Percentiles rank a stretch among this genome's conserved stretches.
phyloP scores from a whole-genome alignment of 2,797 vertebrate species.

The Avahi laniger region DNA sequence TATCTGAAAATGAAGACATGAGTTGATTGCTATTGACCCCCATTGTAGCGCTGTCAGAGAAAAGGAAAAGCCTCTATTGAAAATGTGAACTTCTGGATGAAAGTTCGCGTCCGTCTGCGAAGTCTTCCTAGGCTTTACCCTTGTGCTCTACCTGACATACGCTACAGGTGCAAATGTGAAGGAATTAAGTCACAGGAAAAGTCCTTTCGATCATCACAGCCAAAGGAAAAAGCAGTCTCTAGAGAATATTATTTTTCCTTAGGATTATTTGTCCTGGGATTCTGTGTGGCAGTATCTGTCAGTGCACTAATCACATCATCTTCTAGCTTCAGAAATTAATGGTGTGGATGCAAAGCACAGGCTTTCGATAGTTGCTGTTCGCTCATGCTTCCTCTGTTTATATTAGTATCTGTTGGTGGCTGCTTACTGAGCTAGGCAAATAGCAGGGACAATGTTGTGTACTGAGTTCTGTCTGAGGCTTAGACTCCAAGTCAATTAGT shows the following conservation, averaged over 20 bases:
- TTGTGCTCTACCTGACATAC: background rate
- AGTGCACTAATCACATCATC: accelerated
- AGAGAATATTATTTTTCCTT: background rate
- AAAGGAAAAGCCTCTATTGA: background rate
- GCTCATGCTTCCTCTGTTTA: background rate
- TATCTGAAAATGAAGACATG: background rate
- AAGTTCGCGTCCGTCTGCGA: background rate
- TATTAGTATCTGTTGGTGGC: background rate
- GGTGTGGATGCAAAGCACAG: background rate
- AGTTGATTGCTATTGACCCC: background rate
- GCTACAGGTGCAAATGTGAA: background rate
- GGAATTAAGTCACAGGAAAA: background rate
- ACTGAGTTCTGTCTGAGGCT: background rate
- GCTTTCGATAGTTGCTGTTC: background rate
- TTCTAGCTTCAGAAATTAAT: background rate
- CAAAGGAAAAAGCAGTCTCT: background rate
- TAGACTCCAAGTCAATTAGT: background rate
- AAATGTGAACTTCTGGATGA: background rate
- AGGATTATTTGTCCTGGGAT: background rate
- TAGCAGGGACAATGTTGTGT: background rate
- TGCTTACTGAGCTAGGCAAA: background rate
- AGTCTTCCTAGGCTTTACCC: background rate
- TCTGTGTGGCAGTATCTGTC: background rate
- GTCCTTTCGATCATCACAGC: background rate
- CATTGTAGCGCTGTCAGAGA: background rate